These are phyloP conservation scores for Chaetura pelagica DNA, from an alignment of 2,113 vertebrate species.

Conservation along the genomic window DNA sequence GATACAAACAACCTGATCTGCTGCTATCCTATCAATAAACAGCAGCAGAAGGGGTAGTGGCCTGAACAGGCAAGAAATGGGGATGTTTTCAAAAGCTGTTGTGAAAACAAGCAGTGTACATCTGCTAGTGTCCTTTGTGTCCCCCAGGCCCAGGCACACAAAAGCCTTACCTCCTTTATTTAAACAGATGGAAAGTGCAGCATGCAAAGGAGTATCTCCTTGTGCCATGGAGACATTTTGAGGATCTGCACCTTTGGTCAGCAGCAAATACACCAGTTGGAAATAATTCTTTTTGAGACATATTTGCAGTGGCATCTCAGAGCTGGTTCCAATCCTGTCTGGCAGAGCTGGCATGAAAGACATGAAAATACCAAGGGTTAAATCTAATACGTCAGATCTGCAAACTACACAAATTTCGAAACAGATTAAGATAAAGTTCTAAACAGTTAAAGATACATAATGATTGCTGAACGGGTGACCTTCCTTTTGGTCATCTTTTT, in stretches of 20 bases:
- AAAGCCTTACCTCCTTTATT: conserved; percentile 70
- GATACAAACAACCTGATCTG: neutral
- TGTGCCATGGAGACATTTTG: conserved; percentile 8
- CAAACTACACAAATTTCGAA: neutral
- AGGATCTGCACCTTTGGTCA: conserved; percentile 77
- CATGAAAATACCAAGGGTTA: neutral
- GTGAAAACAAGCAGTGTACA: neutral
- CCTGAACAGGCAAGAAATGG: neutral
- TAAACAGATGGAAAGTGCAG: conserved; percentile 77
- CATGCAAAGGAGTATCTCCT: conserved; percentile 83
- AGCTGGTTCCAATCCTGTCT: conserved; percentile 21
- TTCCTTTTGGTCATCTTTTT: neutral
- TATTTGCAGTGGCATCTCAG: conserved; percentile 65
- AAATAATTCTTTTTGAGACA: conserved; percentile 72
- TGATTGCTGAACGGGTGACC: neutral
- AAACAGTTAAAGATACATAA: neutral
- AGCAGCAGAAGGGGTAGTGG: neutral
- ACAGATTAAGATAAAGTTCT: neutral
- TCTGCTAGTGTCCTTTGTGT: neutral
- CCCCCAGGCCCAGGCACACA: neutral
- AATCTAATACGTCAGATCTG: neutral
- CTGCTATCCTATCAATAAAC: neutral
- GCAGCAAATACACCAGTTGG: conserved; percentile 73
- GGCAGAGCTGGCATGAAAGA: conserved; percentile 55
- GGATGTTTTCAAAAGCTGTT: neutral